These are phyloP conservation scores for Paramisgurnus dabryanus DNA, from an alignment of 2,113 vertebrate species.

Conservation along the genomic window DNA sequence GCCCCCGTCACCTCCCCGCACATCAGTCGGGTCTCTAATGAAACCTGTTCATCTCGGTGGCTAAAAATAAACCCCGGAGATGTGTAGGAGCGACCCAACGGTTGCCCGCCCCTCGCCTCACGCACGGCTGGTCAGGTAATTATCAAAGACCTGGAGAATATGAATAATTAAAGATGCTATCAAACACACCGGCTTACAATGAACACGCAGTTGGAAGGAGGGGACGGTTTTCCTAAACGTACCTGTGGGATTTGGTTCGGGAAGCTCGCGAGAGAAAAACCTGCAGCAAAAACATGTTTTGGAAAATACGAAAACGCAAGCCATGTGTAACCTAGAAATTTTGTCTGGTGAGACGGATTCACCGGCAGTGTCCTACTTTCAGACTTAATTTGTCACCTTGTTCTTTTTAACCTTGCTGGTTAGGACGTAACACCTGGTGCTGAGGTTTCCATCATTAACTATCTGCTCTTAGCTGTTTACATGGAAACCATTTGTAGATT, in stretches of 20 bases:
- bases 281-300: background rate
- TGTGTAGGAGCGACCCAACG: slow-evolving; percentile 24
- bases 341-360: slow-evolving; percentile 28
- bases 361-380: slow-evolving; percentile 39
- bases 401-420: slow-evolving; percentile 6
- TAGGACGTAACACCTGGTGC: background rate
- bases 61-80: slow-evolving; percentile 42
- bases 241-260: background rate
- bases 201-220: slow-evolving; percentile 24
- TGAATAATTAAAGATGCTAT: slow-evolving; percentile 67
- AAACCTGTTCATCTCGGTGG: slow-evolving; percentile 50
- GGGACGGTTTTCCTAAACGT: background rate
- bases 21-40: slow-evolving; percentile 54
- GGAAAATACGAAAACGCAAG: slow-evolving; percentile 6
- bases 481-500: background rate
- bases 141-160: slow-evolving; percentile 53
- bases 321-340: slow-evolving; percentile 41
- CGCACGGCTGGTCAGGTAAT: slow-evolving; percentile 61
- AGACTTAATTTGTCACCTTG: slow-evolving; percentile 32
- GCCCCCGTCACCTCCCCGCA: slow-evolving; percentile 32
- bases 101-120: slow-evolving; percentile 39
- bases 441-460: background rate
- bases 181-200: background rate
- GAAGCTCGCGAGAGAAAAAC: background rate
- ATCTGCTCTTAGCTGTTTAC: background rate